Conservation (phyloP, 2,113 vertebrate species). For the Tachysurus fulvidraco region DNA sequence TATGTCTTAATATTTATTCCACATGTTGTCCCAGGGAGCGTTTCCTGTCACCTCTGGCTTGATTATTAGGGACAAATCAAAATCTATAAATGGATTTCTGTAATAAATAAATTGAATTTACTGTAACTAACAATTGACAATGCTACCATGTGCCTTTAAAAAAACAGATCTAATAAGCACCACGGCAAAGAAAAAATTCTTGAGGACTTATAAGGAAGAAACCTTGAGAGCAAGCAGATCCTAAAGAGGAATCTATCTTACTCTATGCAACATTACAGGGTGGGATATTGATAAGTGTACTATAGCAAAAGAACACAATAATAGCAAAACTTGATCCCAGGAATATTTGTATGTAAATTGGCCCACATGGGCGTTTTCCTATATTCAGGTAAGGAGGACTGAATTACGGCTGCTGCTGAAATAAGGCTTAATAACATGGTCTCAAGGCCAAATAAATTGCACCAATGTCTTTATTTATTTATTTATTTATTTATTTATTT, state of each 20-base stretch:
- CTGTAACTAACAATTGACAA: neutral
- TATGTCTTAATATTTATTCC: neutral
- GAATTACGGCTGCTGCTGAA: constrained; percentile 17
- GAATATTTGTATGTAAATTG: neutral
- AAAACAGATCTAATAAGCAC: neutral
- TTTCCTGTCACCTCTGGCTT: neutral
- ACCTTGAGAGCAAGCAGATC: neutral
- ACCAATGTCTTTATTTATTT: neutral
- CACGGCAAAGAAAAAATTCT: neutral
- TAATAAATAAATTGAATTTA: neutral
- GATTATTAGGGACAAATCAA: neutral
- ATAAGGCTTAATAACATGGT: neutral
- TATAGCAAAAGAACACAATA: neutral
- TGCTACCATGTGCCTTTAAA: neutral
- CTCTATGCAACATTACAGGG: neutral
- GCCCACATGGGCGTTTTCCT: neutral
- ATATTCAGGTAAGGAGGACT: neutral
- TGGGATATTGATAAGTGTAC: neutral
- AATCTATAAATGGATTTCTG: neutral
- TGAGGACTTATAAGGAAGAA: neutral
- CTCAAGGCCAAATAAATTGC: neutral
- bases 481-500: neutral
- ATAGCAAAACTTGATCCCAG: neutral
- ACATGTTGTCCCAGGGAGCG: neutral
- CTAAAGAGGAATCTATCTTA: neutral